Percentiles rank a stretch among this genome's conserved stretches.
Evolutionary conservation across 2,797 vertebrate species (phyloP).

Genomic region (Cuculus canorus): DNA sequence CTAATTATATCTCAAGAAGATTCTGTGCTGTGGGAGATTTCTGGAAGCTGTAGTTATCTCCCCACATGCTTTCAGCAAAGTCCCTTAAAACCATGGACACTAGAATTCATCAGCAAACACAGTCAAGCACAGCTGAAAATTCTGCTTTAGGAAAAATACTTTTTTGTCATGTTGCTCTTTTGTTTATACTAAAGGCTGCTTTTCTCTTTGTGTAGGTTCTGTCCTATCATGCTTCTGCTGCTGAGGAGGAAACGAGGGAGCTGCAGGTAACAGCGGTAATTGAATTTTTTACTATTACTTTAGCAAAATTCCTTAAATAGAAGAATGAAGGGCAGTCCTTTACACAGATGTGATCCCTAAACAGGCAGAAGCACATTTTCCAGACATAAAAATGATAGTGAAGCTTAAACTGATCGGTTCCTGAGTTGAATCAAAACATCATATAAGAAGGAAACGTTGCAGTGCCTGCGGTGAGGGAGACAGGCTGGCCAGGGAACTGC

Average conservation of each 20-base stretch:
- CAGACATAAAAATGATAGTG: background rate
- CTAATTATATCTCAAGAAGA: constrained; percentile 31
- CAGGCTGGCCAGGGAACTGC: background rate
- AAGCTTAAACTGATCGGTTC: background rate
- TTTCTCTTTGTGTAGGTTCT: constrained; percentile 82
- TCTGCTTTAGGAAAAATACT: background rate
- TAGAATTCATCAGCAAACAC: background rate
- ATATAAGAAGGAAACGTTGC: background rate
- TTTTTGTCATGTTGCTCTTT: background rate
- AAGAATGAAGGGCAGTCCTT: background rate
- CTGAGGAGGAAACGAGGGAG: constrained; percentile 90
- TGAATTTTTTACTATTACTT: constrained; percentile 58
- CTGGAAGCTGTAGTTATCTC: background rate
- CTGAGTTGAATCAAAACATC: background rate
- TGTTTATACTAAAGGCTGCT: background rate
- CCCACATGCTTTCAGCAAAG: background rate
- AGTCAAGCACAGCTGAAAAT: background rate
- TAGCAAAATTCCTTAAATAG: background rate
- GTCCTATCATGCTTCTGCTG: constrained; percentile 93
- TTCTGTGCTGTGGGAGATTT: background rate
- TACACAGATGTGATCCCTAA: background rate
- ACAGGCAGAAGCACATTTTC: background rate
- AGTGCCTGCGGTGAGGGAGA: background rate
- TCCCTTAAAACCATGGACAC: background rate
- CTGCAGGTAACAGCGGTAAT: constrained; percentile 95